A percentile compares a stretch with the other conserved stretches of the same genome.
phyloP scores from a whole-genome alignment of 1,140 invertebrate genomes.

The Wiebesia pumilae region DNA sequence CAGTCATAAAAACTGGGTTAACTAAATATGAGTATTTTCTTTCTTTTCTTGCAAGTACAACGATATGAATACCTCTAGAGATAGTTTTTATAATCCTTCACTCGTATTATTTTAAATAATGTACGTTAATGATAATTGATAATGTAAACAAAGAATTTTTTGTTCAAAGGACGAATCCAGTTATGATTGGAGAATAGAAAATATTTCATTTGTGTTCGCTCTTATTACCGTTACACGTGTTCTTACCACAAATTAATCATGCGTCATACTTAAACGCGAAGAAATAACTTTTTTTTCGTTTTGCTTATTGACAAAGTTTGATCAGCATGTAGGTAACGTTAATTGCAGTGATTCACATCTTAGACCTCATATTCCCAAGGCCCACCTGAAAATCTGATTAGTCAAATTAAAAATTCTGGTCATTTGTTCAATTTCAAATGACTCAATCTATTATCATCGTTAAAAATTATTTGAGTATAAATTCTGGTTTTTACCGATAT shows the following conservation, averaged over 20 bases:
- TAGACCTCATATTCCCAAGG: slow-evolving; percentile 22
- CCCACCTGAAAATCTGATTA: slow-evolving; percentile 21
- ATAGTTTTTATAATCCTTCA: background rate
- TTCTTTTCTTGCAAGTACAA: background rate
- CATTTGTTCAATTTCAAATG: background rate
- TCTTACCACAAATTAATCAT: slow-evolving; percentile 20
- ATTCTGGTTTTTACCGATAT: no score
- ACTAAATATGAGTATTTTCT: background rate
- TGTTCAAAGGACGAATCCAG: background rate
- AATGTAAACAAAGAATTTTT: background rate
- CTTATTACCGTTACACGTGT: background rate
- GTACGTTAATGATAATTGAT: background rate
- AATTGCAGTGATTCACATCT: slow-evolving; percentile 35
- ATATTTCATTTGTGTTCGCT: background rate
- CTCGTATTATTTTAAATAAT: background rate
- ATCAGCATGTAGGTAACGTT: background rate
- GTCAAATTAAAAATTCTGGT: background rate
- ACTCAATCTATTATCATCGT: background rate
- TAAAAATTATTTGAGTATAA: background rate
- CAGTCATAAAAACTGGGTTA: background rate
- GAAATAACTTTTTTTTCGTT: slow-evolving; percentile 28
- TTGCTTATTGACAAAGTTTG: slow-evolving; percentile 18
- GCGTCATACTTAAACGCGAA: background rate
- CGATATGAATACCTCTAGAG: background rate
- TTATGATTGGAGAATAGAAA: background rate